Percentiles rank a stretch among this genome's conserved stretches.
Evolutionary conservation across 2,888 invertebrate species (phyloP).

Genomic region (Ormyrus thymus): DNA sequence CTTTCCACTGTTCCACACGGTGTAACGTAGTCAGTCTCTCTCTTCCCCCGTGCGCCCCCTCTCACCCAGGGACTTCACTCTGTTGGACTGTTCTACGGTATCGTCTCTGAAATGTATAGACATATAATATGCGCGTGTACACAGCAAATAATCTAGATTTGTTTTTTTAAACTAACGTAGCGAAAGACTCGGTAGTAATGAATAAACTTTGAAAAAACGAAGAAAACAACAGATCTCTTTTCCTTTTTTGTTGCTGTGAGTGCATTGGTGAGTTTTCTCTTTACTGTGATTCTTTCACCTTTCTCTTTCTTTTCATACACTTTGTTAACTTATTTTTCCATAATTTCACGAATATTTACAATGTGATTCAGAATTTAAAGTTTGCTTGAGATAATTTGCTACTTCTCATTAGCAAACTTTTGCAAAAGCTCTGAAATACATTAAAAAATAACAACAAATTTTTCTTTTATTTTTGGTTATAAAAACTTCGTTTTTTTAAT

Average conservation of each 20-base stretch:
- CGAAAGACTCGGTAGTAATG: conserved; percentile 6
- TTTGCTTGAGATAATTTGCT: too few species aligned
- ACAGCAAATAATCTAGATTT: not conserved
- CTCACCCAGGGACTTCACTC: conserved; percentile 39
- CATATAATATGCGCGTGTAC: not conserved
- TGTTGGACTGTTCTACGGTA: conserved; percentile 41
- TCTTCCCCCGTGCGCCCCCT: conserved; percentile 26
- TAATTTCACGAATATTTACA: too few species aligned
- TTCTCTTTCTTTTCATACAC: not conserved
- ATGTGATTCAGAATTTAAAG: too few species aligned
- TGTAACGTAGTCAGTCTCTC: not conserved
- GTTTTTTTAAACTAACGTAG: not conserved
- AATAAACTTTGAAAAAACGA: conserved; percentile 13
- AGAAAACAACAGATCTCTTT: not conserved
- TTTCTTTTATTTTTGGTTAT: too few species aligned
- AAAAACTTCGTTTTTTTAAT: too few species aligned
- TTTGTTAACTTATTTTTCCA: too few species aligned
- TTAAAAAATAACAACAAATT: too few species aligned
- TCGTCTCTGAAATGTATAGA: conserved; percentile 10
- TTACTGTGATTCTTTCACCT: not conserved
- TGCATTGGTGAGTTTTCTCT: conserved; percentile 22
- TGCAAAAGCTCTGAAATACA: too few species aligned
- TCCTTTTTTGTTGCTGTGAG: not conserved
- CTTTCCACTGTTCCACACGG: conserved; percentile 16
- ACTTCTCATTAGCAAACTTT: too few species aligned